A percentile compares a stretch with the other conserved stretches of the same genome.
These are phyloP conservation scores for Tragulus kanchil DNA, from an alignment of 2,113 vertebrate genomes.

Conservation along the genomic window DNA sequence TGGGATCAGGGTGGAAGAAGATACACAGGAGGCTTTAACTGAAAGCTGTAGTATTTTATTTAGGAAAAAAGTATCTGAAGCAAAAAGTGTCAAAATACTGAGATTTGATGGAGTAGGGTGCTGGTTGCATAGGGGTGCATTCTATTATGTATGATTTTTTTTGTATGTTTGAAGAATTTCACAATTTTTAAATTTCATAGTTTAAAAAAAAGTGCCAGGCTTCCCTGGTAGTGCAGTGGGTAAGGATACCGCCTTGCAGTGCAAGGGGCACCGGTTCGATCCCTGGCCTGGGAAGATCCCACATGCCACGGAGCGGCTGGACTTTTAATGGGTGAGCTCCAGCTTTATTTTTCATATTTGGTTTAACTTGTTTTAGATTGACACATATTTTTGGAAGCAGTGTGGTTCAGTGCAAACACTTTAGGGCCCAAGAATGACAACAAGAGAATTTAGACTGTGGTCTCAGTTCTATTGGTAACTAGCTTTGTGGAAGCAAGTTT, in stretches of 20 bases:
- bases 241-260: too few relatives aligned
- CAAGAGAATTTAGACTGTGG: background rate
- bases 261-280: too few relatives aligned
- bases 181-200: background rate
- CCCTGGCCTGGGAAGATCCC: too few relatives aligned
- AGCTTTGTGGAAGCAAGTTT: background rate
- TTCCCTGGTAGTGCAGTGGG: too few relatives aligned
- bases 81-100: background rate
- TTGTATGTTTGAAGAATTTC: background rate
- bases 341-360: too few relatives aligned
- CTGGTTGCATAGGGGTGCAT: background rate
- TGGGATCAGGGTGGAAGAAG: background rate
- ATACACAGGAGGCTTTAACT: background rate
- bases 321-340: too few relatives aligned
- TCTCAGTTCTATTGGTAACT: background rate
- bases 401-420: conserved; percentile 41
- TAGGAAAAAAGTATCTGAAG: background rate
- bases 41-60: background rate
- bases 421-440: conserved; percentile 43
- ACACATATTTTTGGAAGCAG: conserved; percentile 61
- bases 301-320: too few relatives aligned
- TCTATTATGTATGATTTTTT: background rate
- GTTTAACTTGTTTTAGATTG: too few relatives aligned
- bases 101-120: background rate
- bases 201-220: background rate